These are phyloP conservation scores for Gambusia holbrooki DNA, from an alignment of 2,113 vertebrate species.

Conservation along the genomic window DNA sequence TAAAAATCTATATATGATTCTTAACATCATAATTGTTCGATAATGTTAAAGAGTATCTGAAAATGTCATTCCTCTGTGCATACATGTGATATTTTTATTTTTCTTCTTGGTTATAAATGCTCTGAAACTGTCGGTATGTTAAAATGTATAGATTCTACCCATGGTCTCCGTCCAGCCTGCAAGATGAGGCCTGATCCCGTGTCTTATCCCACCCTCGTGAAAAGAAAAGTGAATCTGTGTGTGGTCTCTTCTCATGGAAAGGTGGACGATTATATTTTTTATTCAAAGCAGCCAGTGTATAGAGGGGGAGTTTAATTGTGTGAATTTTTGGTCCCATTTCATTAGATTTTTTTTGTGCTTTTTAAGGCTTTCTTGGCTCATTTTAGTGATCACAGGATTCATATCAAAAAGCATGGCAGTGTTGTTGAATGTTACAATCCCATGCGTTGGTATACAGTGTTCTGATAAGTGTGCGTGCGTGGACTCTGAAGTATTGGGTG, in stretches of 20 bases:
- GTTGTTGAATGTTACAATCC: conserved; percentile 72
- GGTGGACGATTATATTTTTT: conserved; percentile 69
- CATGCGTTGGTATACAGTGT: conserved; percentile 70
- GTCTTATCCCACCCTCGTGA: conserved; percentile 54
- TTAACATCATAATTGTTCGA: conserved; percentile 67
- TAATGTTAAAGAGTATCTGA: conserved; percentile 71
- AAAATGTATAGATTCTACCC: conserved; percentile 61
- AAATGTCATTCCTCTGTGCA: conserved; percentile 78
- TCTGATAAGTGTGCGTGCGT: conserved; percentile 57
- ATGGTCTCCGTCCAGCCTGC: conserved; percentile 39
- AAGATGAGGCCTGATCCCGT: conserved; percentile 49
- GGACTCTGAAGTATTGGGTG: conserved; percentile 62
- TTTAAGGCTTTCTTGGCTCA: conserved; percentile 44
- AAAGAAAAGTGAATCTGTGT: conserved; percentile 51
- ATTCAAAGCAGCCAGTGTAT: conserved; percentile 36
- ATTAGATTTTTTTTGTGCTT: conserved; percentile 49
- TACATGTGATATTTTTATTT: conserved; percentile 67
- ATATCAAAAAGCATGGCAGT: conserved; percentile 77
- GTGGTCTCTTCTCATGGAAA: conserved; percentile 59
- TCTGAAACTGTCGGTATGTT: conserved; percentile 49
- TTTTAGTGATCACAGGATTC: conserved; percentile 61
- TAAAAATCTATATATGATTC: conserved; percentile 73
- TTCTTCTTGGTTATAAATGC: conserved; percentile 54
- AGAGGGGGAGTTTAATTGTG: conserved; percentile 28
- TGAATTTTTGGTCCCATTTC: conserved; percentile 29